These are phyloP conservation scores for Sinocyclocheilus maitianheensis DNA, from an alignment of 2,113 vertebrate genomes.

Conservation along the genomic window DNA sequence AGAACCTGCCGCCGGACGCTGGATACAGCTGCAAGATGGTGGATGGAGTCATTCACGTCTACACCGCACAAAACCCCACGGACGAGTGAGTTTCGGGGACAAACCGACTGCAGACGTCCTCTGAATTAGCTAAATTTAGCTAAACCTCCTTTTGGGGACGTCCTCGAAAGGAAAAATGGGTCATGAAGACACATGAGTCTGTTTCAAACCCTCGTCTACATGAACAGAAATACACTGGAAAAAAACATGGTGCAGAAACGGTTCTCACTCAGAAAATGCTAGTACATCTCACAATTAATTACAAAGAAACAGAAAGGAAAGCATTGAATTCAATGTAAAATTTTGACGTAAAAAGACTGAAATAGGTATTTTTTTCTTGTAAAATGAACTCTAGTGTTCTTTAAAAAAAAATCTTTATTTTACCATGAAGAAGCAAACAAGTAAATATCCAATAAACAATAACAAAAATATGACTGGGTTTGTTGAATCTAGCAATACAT, in stretches of 20 bases:
- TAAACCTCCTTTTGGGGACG: neutral
- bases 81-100: conserved; percentile 63
- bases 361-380: too few relatives aligned
- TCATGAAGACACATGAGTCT: neutral
- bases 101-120: neutral
- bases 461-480: too few relatives aligned
- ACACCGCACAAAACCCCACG: conserved; percentile 76
- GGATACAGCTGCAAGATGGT: conserved; percentile 89
- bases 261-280: neutral
- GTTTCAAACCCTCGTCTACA: neutral
- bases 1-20: conserved; percentile 82
- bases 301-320: too few relatives aligned
- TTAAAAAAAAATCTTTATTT: too few relatives aligned
- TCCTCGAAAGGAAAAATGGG: neutral
- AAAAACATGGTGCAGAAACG: neutral
- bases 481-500: too few relatives aligned
- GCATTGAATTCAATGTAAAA: too few relatives aligned
- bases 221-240: neutral
- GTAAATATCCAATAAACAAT: too few relatives aligned
- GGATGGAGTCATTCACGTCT: conserved; percentile 87
- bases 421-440: too few relatives aligned
- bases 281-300: neutral
- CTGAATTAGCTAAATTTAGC: neutral
- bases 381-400: too few relatives aligned
- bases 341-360: too few relatives aligned